phyloP scores from a whole-genome alignment of 2,113 vertebrate genomes.

The Dipodomys spectabilis region DNA sequence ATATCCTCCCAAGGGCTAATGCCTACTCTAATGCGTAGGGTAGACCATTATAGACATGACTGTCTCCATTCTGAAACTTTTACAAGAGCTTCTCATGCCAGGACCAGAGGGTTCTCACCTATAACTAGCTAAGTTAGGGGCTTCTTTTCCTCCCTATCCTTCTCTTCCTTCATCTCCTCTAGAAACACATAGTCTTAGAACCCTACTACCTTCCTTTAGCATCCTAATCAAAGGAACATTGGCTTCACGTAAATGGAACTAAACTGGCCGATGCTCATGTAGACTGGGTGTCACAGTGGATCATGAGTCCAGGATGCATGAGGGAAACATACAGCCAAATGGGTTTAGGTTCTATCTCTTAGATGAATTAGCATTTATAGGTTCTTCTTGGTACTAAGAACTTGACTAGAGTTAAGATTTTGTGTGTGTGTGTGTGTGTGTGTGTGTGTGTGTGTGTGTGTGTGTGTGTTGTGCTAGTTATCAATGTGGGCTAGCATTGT shows the following conservation, averaged over 20 bases:
- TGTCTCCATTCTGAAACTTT: not conserved
- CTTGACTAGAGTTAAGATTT: not conserved
- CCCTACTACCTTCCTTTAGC: not conserved
- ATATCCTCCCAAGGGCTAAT: not conserved
- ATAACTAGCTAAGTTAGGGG: not conserved
- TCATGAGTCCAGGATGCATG: not conserved
- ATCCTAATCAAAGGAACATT: not conserved
- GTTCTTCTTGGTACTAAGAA: conserved; percentile 12
- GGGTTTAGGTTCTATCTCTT: not conserved
- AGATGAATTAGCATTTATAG: not conserved
- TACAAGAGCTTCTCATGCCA: not conserved
- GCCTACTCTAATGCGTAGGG: not conserved
- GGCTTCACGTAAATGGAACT: not conserved
- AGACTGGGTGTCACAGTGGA: not conserved
- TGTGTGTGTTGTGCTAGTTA: not conserved
- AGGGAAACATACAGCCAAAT: not conserved
- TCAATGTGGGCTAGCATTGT: not conserved
- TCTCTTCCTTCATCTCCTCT: too few species aligned
- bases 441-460: too few species aligned
- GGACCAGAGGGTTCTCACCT: not conserved
- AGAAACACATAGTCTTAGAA: not conserved
- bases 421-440: too few species aligned
- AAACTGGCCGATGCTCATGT: not conserved
- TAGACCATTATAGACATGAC: not conserved
- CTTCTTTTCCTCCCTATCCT: too few species aligned